Conservation (phyloP, 2,888 invertebrate species). For the Eupithecia pulchellata region DNA sequence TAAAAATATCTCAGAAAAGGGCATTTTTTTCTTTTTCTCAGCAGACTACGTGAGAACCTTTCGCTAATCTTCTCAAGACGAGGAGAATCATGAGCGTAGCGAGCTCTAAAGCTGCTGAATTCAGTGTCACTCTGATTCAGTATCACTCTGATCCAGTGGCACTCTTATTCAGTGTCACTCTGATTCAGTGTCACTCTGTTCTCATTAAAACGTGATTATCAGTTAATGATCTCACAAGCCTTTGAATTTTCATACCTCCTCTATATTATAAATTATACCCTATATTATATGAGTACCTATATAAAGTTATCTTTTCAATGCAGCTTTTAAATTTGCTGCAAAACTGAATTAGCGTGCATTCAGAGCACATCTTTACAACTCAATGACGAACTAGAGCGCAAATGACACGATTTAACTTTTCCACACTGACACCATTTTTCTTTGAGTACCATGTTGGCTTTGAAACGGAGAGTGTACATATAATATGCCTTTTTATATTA, state of each 20-base stretch:
- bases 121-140: too few relatives aligned
- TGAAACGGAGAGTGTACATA: not conserved
- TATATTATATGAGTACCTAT: too few relatives aligned
- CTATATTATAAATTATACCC: too few relatives aligned
- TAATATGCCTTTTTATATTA: not conserved
- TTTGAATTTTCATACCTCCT: not conserved
- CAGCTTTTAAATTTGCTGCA: not conserved
- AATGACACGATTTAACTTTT: slow-evolving; percentile 51
- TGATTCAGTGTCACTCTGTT: not conserved
- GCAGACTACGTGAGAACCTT: too few relatives aligned
- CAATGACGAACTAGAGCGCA: slow-evolving; percentile 45
- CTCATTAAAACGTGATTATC: not conserved
- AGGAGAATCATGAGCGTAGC: too few relatives aligned
- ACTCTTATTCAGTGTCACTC: not conserved
- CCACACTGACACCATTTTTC: slow-evolving; percentile 51
- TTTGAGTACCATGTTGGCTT: not conserved
- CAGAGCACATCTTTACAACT: slow-evolving; percentile 30
- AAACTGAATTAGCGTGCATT: slow-evolving; percentile 26
- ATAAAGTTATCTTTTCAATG: not conserved
- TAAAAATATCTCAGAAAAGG: too few relatives aligned
- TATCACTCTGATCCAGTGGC: too few relatives aligned
- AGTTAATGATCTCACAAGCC: not conserved
- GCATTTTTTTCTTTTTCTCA: too few relatives aligned
- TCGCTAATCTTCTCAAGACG: too few relatives aligned
- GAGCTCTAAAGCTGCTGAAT: too few relatives aligned